Percentiles rank a stretch among this genome's conserved stretches.
These are phyloP conservation scores for Brachyhypopomus gauderio DNA, from an alignment of 2,113 vertebrate species.

Conservation along the genomic window DNA sequence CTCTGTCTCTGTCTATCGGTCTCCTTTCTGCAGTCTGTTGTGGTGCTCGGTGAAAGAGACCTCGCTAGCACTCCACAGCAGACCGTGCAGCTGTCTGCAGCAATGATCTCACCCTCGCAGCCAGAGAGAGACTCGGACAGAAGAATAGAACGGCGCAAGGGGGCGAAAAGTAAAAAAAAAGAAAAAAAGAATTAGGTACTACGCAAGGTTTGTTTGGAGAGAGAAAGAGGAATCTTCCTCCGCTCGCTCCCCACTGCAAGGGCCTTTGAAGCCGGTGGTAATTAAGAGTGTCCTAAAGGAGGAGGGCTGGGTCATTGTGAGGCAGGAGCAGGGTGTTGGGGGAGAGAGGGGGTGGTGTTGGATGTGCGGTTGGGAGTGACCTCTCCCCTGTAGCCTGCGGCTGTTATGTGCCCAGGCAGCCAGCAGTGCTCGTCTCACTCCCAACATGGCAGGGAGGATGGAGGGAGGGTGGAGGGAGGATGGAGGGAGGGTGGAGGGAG, in stretches of 20 bases:
- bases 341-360: conserved; percentile 12
- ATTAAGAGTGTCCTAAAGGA: conserved; percentile 84
- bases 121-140: conserved; percentile 66
- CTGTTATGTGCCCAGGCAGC: conserved; percentile 64
- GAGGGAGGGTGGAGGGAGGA: too few species aligned
- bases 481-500: too few species aligned
- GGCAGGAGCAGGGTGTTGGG: conserved; percentile 53
- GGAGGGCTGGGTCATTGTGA: conserved; percentile 76
- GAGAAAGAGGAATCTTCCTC: conserved; percentile 69
- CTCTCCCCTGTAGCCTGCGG: conserved; percentile 70
- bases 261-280: conserved; percentile 80
- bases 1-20: conserved; percentile 57
- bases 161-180: conserved; percentile 49
- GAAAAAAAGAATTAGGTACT: conserved; percentile 57
- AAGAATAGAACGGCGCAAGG: conserved; percentile 35
- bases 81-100: conserved; percentile 94
- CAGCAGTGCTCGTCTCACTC: conserved; percentile 70
- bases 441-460: conserved; percentile 67
- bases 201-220: conserved; percentile 45
- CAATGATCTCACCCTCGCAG: conserved; percentile 92
- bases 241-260: conserved; percentile 67
- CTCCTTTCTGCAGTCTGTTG: conserved; percentile 53
- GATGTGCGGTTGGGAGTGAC: conserved; percentile 64
- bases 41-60: conserved; percentile 80
- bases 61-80: conserved; percentile 83